Evolutionary conservation across 2,888 invertebrate genomes (phyloP).

Genomic region (Oscheius sp.): DNA sequence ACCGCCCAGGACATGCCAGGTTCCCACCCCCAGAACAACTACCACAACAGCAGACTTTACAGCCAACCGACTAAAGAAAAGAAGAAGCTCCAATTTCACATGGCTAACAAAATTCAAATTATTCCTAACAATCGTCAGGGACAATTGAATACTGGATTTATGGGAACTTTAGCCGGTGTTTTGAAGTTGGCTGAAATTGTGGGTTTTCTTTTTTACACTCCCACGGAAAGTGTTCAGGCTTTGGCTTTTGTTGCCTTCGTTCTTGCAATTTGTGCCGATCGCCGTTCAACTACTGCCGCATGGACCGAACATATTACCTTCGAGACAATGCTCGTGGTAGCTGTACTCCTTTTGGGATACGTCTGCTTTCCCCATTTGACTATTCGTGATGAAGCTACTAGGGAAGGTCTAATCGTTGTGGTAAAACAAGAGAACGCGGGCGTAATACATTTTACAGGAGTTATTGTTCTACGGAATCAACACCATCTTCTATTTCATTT

Average conservation of each 20-base stretch:
- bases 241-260: conserved; percentile 71
- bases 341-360: conserved; percentile 67
- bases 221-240: conserved; percentile 78
- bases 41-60: conserved; percentile 17
- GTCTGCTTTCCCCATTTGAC: conserved; percentile 72
- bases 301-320: conserved; percentile 73
- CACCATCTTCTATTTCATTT: conserved; percentile 71
- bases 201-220: conserved; percentile 72
- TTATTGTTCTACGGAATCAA: conserved; percentile 72
- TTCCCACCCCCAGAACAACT: conserved; percentile 14
- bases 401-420: conserved; percentile 71
- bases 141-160: conserved; percentile 70
- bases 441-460: too few species aligned
- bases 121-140: conserved; percentile 70
- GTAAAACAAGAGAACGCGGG: too few species aligned
- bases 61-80: conserved; percentile 43
- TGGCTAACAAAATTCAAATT: conserved; percentile 65
- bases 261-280: conserved; percentile 71
- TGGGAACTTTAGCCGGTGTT: conserved; percentile 69
- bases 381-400: conserved; percentile 66
- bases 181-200: conserved; percentile 71
- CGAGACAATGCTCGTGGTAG: conserved; percentile 63
- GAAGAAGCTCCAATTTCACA: conserved; percentile 66
- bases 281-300: conserved; percentile 68
- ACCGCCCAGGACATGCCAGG: conserved; percentile 34